phyloP scores from a whole-genome alignment of 1,140 invertebrate species.

The Magallana ariakensis region DNA sequence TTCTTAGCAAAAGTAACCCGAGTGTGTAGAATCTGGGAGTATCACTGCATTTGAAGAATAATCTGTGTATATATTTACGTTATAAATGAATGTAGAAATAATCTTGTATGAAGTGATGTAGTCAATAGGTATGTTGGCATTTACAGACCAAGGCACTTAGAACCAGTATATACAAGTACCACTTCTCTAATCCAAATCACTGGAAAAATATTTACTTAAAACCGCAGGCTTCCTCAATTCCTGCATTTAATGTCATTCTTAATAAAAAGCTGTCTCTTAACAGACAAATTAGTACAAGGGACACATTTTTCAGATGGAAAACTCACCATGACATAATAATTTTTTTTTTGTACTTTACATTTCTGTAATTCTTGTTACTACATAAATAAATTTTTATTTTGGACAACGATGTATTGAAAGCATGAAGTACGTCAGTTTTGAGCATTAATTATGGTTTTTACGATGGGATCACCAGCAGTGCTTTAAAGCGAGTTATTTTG shows the following conservation, averaged over 20 bases:
- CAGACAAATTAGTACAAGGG: too few relatives aligned
- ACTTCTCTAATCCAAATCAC: neutral
- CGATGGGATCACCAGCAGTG: neutral
- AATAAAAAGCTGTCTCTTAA: neutral
- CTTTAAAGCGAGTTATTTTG: neutral
- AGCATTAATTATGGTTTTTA: neutral
- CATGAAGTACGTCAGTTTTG: too few relatives aligned
- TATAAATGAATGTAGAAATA: too few relatives aligned
- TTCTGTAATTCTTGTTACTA: too few relatives aligned
- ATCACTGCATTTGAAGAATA: too few relatives aligned
- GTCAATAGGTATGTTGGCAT: too few relatives aligned
- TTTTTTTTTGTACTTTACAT: neutral
- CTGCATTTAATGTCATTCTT: constrained; percentile 4
- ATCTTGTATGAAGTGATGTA: too few relatives aligned
- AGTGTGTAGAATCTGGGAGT: too few relatives aligned
- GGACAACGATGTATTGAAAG: too few relatives aligned
- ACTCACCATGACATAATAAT: neutral
- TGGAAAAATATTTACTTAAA: neutral
- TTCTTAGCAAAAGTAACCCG: too few relatives aligned
- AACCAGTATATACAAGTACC: neutral
- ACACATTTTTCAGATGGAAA: neutral
- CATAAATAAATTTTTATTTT: too few relatives aligned
- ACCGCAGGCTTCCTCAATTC: neutral
- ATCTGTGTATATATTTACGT: too few relatives aligned
- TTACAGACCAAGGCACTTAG: neutral